These are phyloP conservation scores for Acrocyrtus sp. DNA, from an alignment of 2,888 invertebrate genomes.

Conservation along the genomic window DNA sequence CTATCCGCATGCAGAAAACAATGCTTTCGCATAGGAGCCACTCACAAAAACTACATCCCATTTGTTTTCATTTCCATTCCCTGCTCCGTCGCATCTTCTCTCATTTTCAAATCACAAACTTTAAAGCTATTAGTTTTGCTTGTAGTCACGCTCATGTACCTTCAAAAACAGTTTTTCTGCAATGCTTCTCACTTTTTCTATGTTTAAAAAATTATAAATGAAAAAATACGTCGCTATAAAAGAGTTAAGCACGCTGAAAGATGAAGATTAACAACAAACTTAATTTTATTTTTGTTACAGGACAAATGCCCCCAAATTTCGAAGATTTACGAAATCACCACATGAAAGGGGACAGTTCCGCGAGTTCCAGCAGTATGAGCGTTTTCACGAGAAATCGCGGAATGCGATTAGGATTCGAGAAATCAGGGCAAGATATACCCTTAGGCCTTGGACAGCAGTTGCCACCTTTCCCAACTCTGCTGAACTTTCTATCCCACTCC, in stretches of 20 bases:
- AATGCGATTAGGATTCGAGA: constrained; percentile 10
- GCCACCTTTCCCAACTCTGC: constrained; percentile 28
- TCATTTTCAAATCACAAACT: not conserved
- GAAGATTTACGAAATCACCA: constrained; percentile 56
- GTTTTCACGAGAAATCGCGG: constrained; percentile 3
- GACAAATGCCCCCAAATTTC: constrained; percentile 54
- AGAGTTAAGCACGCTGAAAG: too few relatives aligned
- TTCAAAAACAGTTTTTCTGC: too few relatives aligned
- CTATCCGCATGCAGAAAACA: too few relatives aligned
- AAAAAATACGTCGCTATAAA: too few relatives aligned
- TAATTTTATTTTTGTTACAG: constrained; percentile 39
- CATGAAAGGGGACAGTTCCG: constrained; percentile 32
- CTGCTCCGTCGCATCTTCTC: constrained; percentile 18
- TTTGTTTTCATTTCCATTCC: constrained; percentile 35
- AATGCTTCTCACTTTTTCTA: too few relatives aligned
- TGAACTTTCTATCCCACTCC: constrained; percentile 17
- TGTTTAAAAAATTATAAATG: too few relatives aligned
- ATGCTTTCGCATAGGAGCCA: too few relatives aligned
- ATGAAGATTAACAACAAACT: too few relatives aligned
- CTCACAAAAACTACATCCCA: too few relatives aligned
- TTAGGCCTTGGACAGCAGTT: constrained; percentile 20
- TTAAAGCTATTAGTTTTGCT: too few relatives aligned
- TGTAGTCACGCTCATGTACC: too few relatives aligned
- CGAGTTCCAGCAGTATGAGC: constrained; percentile 37
- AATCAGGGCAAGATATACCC: constrained; percentile 6